Percentiles rank a stretch among this genome's conserved stretches.
Conservation (phyloP, 2,888 invertebrate genomes). For the Cryptophagus acutangulus region DNA sequence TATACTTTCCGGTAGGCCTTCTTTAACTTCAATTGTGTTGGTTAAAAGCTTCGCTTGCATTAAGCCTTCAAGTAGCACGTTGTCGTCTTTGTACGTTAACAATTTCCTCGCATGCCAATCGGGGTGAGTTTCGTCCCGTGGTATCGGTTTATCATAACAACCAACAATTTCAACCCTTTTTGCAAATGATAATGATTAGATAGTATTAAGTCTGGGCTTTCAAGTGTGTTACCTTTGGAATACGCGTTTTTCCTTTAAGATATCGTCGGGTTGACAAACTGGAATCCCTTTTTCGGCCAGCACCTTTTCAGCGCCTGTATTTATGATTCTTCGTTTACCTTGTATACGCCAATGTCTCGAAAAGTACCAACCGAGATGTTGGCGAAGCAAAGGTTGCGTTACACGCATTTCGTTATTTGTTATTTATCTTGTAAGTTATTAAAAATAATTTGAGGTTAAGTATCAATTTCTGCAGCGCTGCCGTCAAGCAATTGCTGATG, state of each 20-base stretch:
- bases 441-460: no score
- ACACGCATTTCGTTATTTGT: conserved; percentile 71
- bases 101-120: conserved; percentile 61
- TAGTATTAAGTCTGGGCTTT: conserved; percentile 2
- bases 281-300: conserved; percentile 56
- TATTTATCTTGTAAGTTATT: no score
- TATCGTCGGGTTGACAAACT: conserved; percentile 59
- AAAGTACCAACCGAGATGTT: conserved; percentile 69
- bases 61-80: conserved; percentile 67
- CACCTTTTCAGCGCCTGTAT: conserved; percentile 53
- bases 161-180: conserved; percentile 46
- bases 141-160: conserved; percentile 44
- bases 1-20: conserved; percentile 58
- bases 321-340: conserved; percentile 56
- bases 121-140: conserved; percentile 58
- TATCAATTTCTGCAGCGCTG: no score
- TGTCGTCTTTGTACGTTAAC: conserved; percentile 55
- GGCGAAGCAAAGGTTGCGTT: conserved; percentile 57
- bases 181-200: neutral
- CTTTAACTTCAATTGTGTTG: conserved; percentile 64
- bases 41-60: conserved; percentile 77
- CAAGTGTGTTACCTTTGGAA: conserved; percentile 22
- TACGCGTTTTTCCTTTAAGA: conserved; percentile 27
- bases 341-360: conserved; percentile 68
- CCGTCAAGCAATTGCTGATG: no score